Evolutionary conservation across 2,888 invertebrate genomes (phyloP).

Genomic region (Cosmopolites sordidus): DNA sequence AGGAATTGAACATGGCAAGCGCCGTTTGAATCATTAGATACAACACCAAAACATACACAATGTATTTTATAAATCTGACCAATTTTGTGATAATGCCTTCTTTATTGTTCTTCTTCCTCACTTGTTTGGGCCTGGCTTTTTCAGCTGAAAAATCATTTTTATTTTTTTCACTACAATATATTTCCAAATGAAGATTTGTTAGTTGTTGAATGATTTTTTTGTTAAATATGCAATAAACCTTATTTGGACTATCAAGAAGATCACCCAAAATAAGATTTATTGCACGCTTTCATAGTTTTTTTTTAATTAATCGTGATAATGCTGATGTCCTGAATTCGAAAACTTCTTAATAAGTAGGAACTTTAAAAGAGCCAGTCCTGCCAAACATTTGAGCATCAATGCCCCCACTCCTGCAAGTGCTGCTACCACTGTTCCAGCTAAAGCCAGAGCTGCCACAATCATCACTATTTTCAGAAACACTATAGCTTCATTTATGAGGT

Average conservation of each 20-base stretch:
- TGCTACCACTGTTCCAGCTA: slow-evolving; percentile 9
- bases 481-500: slow-evolving; percentile 20
- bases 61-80: slow-evolving; percentile 50
- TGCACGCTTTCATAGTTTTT: neutral
- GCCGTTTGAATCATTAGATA: slow-evolving; percentile 67
- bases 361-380: slow-evolving; percentile 10
- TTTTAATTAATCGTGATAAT: neutral
- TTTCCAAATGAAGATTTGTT: no score
- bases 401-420: slow-evolving; percentile 17
- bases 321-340: neutral
- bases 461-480: slow-evolving; percentile 16
- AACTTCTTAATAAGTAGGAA: slow-evolving; percentile 14
- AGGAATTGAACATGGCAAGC: slow-evolving; percentile 66
- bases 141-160: neutral
- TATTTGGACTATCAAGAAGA: no score
- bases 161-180: no score
- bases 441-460: slow-evolving; percentile 5
- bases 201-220: no score
- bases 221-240: no score
- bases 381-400: slow-evolving; percentile 13
- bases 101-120: slow-evolving; percentile 54
- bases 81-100: slow-evolving; percentile 67
- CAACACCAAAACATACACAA: slow-evolving; percentile 63
- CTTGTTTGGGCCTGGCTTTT: neutral
- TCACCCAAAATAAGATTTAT: no score